Conservation (phyloP, 1,140 invertebrate genomes). For the Berghia stephanieae region DNA sequence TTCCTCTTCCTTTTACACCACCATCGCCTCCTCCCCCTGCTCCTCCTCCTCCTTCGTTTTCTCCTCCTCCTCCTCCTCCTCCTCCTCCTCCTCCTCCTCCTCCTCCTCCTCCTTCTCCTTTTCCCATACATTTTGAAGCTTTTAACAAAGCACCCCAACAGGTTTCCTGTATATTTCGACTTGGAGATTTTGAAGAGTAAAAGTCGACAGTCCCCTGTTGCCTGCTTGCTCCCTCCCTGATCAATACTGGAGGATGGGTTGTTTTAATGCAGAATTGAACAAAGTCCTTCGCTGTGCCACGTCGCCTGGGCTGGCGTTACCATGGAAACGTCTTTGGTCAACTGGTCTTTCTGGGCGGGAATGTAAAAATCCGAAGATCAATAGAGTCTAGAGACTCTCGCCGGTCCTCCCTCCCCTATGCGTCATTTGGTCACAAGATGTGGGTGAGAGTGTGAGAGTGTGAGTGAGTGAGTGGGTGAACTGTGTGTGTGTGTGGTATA, state of each 20-base stretch:
- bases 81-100: background rate
- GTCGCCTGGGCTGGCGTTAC: slow-evolving; percentile 19
- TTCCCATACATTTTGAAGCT: background rate
- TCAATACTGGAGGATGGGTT: slow-evolving; percentile 14
- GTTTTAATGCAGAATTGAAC: slow-evolving; percentile 4
- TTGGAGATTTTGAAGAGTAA: no score
- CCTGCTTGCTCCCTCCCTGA: no score
- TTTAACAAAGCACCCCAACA: no score
- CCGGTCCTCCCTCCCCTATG: no score
- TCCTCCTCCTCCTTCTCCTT: background rate
- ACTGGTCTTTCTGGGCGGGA: slow-evolving; percentile 26
- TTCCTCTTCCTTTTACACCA: background rate
- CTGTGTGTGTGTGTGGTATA: no score
- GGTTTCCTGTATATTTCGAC: no score
- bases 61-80: background rate
- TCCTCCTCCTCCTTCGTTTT: background rate
- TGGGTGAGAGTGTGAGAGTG: no score
- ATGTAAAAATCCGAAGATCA: slow-evolving; percentile 28
- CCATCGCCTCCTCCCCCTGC: background rate
- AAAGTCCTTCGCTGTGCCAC: no score
- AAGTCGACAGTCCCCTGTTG: no score
- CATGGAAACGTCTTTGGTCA: slow-evolving; percentile 28
- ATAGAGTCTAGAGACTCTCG: slow-evolving; percentile 20
- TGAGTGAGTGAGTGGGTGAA: no score
- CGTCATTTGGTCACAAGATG: no score